These are phyloP conservation scores for Syndactyla subalaris DNA, from an alignment of 2,797 vertebrate species.

Conservation along the genomic window DNA sequence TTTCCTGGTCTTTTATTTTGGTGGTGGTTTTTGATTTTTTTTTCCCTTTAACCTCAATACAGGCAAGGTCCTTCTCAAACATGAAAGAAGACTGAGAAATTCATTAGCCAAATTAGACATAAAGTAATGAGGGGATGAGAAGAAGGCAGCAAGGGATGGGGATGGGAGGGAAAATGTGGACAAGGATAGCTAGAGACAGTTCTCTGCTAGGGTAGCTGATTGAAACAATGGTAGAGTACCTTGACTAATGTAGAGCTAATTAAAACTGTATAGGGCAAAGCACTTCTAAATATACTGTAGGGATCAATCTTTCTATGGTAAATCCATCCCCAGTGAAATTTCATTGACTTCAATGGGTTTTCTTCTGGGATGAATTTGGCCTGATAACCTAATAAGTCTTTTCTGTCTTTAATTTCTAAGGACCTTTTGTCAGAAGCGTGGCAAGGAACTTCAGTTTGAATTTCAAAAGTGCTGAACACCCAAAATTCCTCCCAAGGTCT, in stretches of 20 bases:
- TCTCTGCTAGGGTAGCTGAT: neutral
- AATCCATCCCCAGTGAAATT: slow-evolving; percentile 46
- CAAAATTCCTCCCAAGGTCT: neutral
- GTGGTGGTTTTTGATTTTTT: neutral
- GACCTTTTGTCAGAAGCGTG: slow-evolving; percentile 19
- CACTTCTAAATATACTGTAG: slow-evolving; percentile 37
- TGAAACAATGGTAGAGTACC: slow-evolving; percentile 44
- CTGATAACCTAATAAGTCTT: slow-evolving; percentile 56
- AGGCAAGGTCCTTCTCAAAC: neutral
- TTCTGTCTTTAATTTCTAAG: slow-evolving; percentile 36
- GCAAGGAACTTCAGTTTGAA: neutral
- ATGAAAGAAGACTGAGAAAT: slow-evolving; percentile 35
- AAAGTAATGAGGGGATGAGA: slow-evolving; percentile 24
- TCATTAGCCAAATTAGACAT: slow-evolving; percentile 45
- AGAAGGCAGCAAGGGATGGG: neutral
- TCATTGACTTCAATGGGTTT: slow-evolving; percentile 26
- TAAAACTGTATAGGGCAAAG: slow-evolving; percentile 58
- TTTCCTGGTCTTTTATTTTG: neutral
- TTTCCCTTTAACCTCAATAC: neutral
- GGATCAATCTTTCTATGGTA: slow-evolving; percentile 44
- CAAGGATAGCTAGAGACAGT: neutral
- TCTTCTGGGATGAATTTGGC: slow-evolving; percentile 50
- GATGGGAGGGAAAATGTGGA: neutral
- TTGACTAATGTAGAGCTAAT: slow-evolving; percentile 63
- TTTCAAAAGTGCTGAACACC: slow-evolving; percentile 40